Evolutionary conservation across 1,140 invertebrate genomes (phyloP).

Genomic region (Apis laboriosa): DNA sequence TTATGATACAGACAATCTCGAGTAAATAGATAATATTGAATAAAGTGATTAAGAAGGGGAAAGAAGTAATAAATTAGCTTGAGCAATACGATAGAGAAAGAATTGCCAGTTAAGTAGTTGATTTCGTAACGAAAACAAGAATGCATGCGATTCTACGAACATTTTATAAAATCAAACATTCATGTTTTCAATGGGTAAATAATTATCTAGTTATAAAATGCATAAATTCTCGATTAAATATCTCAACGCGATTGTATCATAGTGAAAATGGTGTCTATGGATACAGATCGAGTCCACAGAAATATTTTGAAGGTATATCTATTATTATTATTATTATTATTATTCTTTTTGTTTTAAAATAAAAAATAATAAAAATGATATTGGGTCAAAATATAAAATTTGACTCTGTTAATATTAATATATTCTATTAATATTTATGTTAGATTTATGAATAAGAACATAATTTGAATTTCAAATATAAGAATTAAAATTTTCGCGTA

Average conservation of each 20-base stretch:
- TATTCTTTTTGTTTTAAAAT: not conserved
- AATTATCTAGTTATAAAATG: not conserved
- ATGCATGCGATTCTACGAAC: conserved; percentile 34
- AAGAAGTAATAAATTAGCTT: not conserved
- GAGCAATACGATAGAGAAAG: not conserved
- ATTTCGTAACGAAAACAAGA: conserved; percentile 1
- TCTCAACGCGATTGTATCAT: conserved; percentile 77
- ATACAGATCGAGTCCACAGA: conserved; percentile 77
- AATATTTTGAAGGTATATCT: conserved; percentile 79
- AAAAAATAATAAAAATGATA: not conserved
- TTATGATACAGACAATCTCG: not conserved
- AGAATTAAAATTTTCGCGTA: not conserved
- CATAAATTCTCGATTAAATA: not conserved
- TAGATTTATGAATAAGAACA: not conserved
- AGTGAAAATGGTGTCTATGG: conserved; percentile 83
- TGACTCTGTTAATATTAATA: too few species aligned
- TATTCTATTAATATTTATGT: not conserved
- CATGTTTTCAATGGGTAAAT: conserved; percentile 6
- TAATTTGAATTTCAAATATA: not conserved
- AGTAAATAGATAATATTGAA: conserved; percentile 34
- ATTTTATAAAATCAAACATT: not conserved
- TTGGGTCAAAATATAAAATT: not conserved
- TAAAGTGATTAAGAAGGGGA: not conserved
- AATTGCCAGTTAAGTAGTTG: not conserved
- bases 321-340: not conserved